Evolutionary conservation across 2,113 vertebrate species (phyloP).

Genomic region (Nerophis ophidion): DNA sequence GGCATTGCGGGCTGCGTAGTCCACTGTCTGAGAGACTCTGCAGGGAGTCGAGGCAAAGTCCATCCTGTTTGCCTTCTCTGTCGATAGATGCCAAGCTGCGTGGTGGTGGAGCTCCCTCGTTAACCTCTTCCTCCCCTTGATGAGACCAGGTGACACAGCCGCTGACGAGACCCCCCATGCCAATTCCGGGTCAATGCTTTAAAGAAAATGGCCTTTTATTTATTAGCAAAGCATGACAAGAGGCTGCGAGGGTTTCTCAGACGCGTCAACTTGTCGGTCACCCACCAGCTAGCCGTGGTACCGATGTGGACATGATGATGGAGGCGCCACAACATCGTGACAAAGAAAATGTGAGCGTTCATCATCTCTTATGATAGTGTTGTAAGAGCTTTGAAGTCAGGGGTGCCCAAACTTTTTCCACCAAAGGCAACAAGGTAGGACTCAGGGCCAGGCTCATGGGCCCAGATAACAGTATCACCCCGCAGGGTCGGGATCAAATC

Average conservation of each 20-base stretch:
- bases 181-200: constrained; percentile 64
- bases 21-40: constrained; percentile 79
- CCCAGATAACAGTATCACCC: no score
- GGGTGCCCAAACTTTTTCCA: no score
- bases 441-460: no score
- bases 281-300: neutral
- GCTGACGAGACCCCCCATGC: constrained; percentile 69
- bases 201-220: neutral
- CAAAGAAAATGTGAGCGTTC: neutral
- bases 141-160: constrained; percentile 65
- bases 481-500: no score
- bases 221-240: neutral
- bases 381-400: neutral
- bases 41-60: constrained; percentile 65
- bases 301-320: neutral
- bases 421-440: no score
- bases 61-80: constrained; percentile 61
- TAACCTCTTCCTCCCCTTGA: constrained; percentile 71
- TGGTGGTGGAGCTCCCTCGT: constrained; percentile 68
- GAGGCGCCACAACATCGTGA: neutral
- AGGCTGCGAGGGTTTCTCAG: no score
- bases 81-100: constrained; percentile 67
- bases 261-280: neutral
- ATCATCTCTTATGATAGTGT: neutral
- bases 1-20: constrained; percentile 78